Evolutionary conservation across 2,797 vertebrate genomes (phyloP), one percentile per base, ranked within the genome.

Genomic region (Eleutherodactylus coqui): DNA sequence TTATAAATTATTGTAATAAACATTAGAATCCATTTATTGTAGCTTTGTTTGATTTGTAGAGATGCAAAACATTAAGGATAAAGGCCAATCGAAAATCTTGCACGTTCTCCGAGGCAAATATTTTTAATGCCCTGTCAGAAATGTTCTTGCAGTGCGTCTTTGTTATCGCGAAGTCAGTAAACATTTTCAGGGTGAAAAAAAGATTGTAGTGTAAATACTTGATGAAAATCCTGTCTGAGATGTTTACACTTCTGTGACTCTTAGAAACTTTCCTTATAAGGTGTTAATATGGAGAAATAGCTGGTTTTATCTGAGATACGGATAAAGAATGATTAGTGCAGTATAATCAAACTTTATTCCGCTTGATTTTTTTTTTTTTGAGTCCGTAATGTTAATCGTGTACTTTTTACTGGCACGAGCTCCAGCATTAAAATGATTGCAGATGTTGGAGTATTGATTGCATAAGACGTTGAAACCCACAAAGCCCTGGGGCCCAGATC

Each of bases 391-490:
- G 92, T 90, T 91, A 90, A 92, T 89, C 72, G 84, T 89, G 90
- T 88, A 89, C 87, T 47, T 29, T 91, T 92, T 89, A n/a, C 89
- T 95, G 94, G 92, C 91, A 92, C 90, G 90, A 91, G 91, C 91
- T 89, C 86, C 90, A 91, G 88, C 69, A 90, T 90, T 91, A 92
- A 90, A 93, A 91, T 90, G 92, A 89, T 91, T 93, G 90, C 93
- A 96, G 94, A 94, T 95, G 93, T 95, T 86, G 91, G 82, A 88
- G 88, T 91, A 92, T 67, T 91, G 94, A 94, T 92, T 92, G 93
- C 90, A 91, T 88, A 93, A 93, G 91, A 90, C 91, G 89, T 92
- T 91, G 89, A 93, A 94, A 92, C 87, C 89, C 90, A 89, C 90
- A 92, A 84, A 89, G 85, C 89, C 83, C 89, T 89, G 89, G 88